phyloP scores from a whole-genome alignment of 2,888 invertebrate genomes.

The Trichopoda pennipes region DNA sequence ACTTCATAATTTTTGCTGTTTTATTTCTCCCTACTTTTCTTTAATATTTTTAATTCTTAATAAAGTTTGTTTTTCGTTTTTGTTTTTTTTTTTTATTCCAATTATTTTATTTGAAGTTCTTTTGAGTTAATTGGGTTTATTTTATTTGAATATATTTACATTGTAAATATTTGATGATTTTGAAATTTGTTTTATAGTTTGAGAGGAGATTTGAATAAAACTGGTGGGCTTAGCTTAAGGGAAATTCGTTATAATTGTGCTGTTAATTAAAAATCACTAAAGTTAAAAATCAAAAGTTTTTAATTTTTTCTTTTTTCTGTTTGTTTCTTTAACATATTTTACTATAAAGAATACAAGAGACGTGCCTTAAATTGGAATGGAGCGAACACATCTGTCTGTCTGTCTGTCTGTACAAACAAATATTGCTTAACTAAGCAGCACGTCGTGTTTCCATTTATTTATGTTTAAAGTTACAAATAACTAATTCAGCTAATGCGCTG shows the following conservation, averaged over 20 bases:
- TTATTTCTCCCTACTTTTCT: background rate
- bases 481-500: conserved; percentile 38
- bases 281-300: conserved; percentile 37
- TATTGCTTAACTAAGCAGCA: conserved; percentile 61
- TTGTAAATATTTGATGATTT: conserved; percentile 64
- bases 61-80: too few species aligned
- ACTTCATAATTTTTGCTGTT: background rate
- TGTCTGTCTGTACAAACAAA: conserved; percentile 65
- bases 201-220: conserved; percentile 8
- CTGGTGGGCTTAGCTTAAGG: conserved; percentile 31
- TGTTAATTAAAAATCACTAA: conserved; percentile 25
- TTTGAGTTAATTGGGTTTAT: background rate
- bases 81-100: too few species aligned
- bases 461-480: conserved; percentile 55
- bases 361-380: conserved; percentile 63
- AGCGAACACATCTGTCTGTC: conserved; percentile 66
- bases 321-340: conserved; percentile 36
- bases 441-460: conserved; percentile 27
- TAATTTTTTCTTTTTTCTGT: conserved; percentile 3
- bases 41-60: too few species aligned
- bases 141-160: conserved; percentile 67
- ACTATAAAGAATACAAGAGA: conserved; percentile 50
- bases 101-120: too few species aligned
- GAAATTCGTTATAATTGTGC: conserved; percentile 59
- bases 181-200: background rate